Conservation (phyloP, 2,797 vertebrate genomes). For the Cyclura pinguis region DNA sequence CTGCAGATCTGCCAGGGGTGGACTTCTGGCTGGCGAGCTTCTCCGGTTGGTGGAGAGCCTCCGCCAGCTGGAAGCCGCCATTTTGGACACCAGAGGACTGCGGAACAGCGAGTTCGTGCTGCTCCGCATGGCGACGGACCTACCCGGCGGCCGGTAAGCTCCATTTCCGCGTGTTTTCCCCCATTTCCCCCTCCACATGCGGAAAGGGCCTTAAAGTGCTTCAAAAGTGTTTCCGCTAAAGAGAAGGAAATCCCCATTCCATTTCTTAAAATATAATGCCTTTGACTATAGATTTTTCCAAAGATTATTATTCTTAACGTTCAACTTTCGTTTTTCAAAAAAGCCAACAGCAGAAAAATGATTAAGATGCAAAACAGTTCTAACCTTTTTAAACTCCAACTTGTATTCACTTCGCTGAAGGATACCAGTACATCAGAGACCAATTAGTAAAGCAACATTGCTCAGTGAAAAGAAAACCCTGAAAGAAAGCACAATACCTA, state of each 20-base stretch:
- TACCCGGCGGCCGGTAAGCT: too few species aligned
- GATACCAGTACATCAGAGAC: conserved; percentile 54
- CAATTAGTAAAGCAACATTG: conserved; percentile 43
- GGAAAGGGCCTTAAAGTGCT: too few species aligned
- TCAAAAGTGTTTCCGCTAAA: background rate
- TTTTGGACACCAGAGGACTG: too few species aligned
- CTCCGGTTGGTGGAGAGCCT: too few species aligned
- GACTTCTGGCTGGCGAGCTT: too few species aligned
- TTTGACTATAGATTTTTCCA: background rate
- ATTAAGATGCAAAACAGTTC: conserved; percentile 39
- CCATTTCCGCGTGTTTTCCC: too few species aligned
- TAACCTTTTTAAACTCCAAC: conserved; percentile 49
- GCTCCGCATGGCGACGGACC: too few species aligned
- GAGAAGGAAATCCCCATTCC: background rate
- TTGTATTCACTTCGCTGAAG: conserved; percentile 2
- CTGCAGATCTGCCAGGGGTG: too few species aligned
- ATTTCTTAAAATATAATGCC: background rate
- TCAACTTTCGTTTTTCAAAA: background rate
- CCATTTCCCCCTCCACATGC: too few species aligned
- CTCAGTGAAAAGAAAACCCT: conserved; percentile 2
- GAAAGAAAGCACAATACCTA: background rate
- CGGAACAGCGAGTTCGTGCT: too few species aligned
- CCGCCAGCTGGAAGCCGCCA: too few species aligned
- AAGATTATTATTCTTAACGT: background rate
- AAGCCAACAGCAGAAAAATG: conserved; percentile 28